phyloP scores from a whole-genome alignment of 2,888 invertebrate genomes.

The Vannuccia rotundouncinata region DNA sequence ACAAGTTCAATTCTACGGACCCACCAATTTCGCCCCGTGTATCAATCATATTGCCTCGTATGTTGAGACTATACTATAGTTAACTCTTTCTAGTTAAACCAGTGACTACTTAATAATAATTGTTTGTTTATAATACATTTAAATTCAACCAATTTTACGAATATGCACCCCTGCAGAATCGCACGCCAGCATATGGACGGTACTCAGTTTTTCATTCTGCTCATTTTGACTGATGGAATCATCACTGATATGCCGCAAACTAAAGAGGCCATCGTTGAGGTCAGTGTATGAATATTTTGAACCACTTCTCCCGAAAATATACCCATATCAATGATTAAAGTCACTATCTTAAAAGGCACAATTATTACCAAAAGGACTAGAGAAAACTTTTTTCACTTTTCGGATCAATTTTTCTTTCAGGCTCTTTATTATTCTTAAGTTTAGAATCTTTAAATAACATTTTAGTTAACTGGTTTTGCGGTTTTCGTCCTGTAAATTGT shows the following conservation, averaged over 20 bases:
- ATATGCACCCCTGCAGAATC: no score
- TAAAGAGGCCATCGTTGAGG: constrained; percentile 51
- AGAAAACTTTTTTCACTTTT: no score
- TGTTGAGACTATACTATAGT: constrained; percentile 37
- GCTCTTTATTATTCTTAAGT: no score
- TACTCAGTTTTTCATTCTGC: constrained; percentile 61
- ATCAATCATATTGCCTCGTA: constrained; percentile 60
- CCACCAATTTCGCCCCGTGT: constrained; percentile 63
- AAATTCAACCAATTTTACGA: neutral
- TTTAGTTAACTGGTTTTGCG: no score
- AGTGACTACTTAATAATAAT: neutral
- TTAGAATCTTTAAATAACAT: no score
- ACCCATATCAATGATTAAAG: no score
- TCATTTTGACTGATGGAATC: constrained; percentile 63
- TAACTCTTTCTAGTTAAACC: neutral
- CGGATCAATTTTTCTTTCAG: no score
- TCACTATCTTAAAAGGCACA: no score
- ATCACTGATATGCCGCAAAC: constrained; percentile 61
- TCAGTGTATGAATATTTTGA: no score
- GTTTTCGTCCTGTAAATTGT: no score
- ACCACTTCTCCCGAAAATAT: no score
- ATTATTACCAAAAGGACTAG: no score
- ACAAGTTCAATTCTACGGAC: constrained; percentile 61
- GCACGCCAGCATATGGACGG: constrained; percentile 52
- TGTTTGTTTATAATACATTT: neutral